A percentile compares a stretch with the other conserved stretches of the same genome.
These are phyloP conservation scores for Haliclystus octoradiatus DNA, from an alignment of 30 jellyfish, hydroid and myxozoan genomes.

Conservation along the genomic window DNA sequence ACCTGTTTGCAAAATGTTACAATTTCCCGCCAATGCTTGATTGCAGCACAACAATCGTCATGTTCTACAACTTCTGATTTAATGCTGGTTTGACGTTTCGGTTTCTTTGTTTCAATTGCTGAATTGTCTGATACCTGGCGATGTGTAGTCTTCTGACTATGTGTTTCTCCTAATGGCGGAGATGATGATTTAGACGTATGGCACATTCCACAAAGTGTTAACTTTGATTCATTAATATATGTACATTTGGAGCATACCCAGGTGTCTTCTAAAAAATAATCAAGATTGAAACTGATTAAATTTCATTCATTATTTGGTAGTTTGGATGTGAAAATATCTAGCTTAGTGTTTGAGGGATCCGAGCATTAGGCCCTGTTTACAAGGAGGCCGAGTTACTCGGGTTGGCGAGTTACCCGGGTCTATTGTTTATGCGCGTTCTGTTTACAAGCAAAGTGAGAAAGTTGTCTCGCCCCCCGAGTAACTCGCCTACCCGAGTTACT, in stretches of 20 bases:
- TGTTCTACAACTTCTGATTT: conserved; percentile 52
- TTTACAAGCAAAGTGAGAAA: too few relatives aligned
- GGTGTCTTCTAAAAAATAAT: not conserved
- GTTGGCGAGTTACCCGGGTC: too few relatives aligned
- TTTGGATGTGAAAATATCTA: too few relatives aligned
- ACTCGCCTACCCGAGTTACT: too few relatives aligned
- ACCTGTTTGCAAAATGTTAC: conserved; percentile 65
- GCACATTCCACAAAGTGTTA: not conserved
- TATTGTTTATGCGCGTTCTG: too few relatives aligned
- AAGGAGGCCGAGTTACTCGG: too few relatives aligned
- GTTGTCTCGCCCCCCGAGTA: too few relatives aligned
- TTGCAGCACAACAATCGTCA: conserved; percentile 55
- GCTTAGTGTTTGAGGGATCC: too few relatives aligned
- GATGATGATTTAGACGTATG: not conserved
- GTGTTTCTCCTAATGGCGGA: not conserved
- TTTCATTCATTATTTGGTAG: too few relatives aligned
- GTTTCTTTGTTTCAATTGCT: not conserved
- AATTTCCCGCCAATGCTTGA: conserved; percentile 61
- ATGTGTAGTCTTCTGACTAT: not conserved
- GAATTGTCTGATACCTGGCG: not conserved
- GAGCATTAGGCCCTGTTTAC: too few relatives aligned
- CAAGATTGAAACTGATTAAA: too few relatives aligned
- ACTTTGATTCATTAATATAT: not conserved
- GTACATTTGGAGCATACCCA: not conserved
- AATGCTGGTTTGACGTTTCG: conserved; percentile 59